Percentiles rank a stretch among this genome's conserved stretches.
phyloP scores from a whole-genome alignment of 2,888 invertebrate species.

The Aporophyla lueneburgensis region DNA sequence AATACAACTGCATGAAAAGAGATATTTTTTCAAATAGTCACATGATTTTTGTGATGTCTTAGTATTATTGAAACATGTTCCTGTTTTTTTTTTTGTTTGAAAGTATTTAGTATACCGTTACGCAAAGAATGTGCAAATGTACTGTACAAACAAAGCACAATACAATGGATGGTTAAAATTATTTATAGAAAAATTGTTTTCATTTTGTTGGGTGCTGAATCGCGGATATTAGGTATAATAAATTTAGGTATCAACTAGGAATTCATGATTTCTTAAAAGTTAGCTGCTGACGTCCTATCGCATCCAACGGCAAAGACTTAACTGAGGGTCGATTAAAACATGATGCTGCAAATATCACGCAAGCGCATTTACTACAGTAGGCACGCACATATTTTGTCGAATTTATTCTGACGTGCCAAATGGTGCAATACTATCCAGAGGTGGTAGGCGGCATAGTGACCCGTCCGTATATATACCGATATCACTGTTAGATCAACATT shows the following conservation, averaged over 20 bases:
- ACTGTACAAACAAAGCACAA: neutral
- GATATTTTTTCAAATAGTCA: neutral
- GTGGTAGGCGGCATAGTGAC: conserved; percentile 85
- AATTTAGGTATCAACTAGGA: neutral
- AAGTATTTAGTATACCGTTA: conserved; percentile 8
- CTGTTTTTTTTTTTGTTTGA: too few species aligned
- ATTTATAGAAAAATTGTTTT: neutral
- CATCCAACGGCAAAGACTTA: conserved; percentile 41
- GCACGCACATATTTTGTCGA: conserved; percentile 82
- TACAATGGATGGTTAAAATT: neutral
- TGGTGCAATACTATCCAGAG: conserved; percentile 86
- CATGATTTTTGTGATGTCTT: neutral
- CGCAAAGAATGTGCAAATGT: conserved; percentile 10
- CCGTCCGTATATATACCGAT: conserved; percentile 87
- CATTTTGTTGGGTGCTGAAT: neutral
- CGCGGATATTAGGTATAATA: neutral
- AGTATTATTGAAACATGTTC: neutral
- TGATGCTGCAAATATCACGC: conserved; percentile 75
- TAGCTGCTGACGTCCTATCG: conserved; percentile 20
- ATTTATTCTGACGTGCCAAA: conserved; percentile 83
- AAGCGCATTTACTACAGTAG: conserved; percentile 77
- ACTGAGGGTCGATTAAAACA: conserved; percentile 62
- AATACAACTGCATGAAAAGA: neutral
- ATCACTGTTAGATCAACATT: conserved; percentile 86
- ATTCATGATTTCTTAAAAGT: conserved; percentile 6